phyloP scores from a whole-genome alignment of 2,113 vertebrate species.

The Boulengeromyrus knoepffleri region DNA sequence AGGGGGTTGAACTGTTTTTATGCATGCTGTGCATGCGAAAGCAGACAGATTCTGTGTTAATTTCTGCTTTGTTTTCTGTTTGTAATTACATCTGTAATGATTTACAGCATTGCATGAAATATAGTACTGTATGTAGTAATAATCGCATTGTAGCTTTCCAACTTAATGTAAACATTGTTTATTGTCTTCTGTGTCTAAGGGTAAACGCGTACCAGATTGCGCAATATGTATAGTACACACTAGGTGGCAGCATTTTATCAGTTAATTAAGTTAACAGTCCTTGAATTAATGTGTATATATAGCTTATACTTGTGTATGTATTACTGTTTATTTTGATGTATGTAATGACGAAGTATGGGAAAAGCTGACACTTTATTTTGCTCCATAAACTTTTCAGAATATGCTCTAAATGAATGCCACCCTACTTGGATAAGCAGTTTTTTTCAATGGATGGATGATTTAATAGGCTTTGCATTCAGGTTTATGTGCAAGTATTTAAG shows the following conservation, averaged over 20 bases:
- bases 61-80: not conserved
- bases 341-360: not conserved
- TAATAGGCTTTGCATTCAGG: not conserved
- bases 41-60: not conserved
- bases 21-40: not conserved
- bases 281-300: not conserved
- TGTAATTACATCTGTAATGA: not conserved
- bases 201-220: not conserved
- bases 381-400: not conserved
- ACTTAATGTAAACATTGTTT: not conserved
- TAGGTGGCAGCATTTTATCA: slow-evolving; percentile 15
- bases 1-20: not conserved
- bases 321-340: not conserved
- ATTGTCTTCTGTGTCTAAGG: not conserved
- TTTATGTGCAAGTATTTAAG: not conserved
- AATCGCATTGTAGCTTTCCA: not conserved
- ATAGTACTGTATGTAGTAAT: not conserved
- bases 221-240: not conserved
- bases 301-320: not conserved
- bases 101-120: not conserved
- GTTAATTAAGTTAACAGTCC: too few species aligned
- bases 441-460: not conserved
- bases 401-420: not conserved
- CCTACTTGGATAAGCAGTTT: not conserved
- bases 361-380: not conserved